Evolutionary conservation across 2,113 vertebrate species (phyloP), one percentile per base, ranked within the genome.

Genomic region (Vidua chalybeata): DNA sequence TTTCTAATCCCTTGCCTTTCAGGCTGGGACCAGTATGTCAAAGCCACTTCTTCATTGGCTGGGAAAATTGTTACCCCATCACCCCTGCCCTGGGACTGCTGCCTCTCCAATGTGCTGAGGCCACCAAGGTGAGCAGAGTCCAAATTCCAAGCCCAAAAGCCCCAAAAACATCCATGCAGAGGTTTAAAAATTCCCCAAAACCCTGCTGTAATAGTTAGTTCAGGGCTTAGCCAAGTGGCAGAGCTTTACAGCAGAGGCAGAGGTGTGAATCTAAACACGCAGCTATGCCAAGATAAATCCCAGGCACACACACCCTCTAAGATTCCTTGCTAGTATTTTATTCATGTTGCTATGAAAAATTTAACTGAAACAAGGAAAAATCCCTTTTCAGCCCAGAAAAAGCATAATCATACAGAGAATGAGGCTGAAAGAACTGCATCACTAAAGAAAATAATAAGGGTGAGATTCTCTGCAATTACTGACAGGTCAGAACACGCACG

Each of bases 221-320:
- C 19, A 76, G 71, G 63, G 63, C 55, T 95, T 68, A 94, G 78
- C 27, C 61, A 90, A 77, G 58, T 18, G 49, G 80, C 73, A 84
- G 55, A 84, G 71, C 67, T 68, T 41, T 79, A 49, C 41, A 92
- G 85, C 86, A 94, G 77, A 90, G 76, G 71, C 74, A 96, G 66
- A 93, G n/a, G 63, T 81, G 83, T 64, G 86, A 94, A 75, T 43
- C 30, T 63, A 75, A 95, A 82, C 48, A 59, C 0, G 0, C 35
- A 33, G 62, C 58, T 81, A 59, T 28, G 76, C 48, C 76, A 84
- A 67, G 55, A 55, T 15, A 85, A 82, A 91, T 67, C 72, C 84
- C 49, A 84, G 71, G 13, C n/a, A 37, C 52, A 9, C 14, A 9
- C 3, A 43, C 27, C 43, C 87, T 24, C 11, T 21, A 41, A 84